These are phyloP conservation scores for Drosophila neotestacea DNA, from an alignment of 2,888 invertebrate species.

Conservation along the genomic window DNA sequence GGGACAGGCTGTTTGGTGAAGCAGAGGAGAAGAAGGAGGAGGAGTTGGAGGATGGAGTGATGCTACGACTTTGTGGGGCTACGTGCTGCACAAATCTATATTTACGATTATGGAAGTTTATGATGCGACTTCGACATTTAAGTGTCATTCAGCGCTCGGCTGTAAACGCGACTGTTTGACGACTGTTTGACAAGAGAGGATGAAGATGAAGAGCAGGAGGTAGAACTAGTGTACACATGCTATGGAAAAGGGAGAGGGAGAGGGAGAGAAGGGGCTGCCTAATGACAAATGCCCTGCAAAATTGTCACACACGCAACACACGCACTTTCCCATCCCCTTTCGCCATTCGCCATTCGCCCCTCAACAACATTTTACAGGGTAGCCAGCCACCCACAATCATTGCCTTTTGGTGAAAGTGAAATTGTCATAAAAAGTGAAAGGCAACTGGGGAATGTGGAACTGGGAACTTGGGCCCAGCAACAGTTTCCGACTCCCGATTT, in stretches of 20 bases:
- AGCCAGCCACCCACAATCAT: conserved; percentile 39
- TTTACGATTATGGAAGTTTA: conserved; percentile 78
- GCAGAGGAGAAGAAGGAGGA: not conserved
- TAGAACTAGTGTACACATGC: not conserved
- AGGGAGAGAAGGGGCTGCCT: conserved; percentile 10
- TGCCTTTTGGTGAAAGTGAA: conserved; percentile 69
- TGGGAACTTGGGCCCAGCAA: conserved; percentile 10
- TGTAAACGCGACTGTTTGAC: conserved; percentile 63
- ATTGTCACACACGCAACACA: conserved; percentile 72
- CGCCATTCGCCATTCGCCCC: not conserved
- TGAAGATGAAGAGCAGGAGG: not conserved
- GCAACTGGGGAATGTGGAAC: conserved; percentile 68
- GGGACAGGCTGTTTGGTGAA: not conserved
- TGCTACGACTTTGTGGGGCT: conserved; percentile 4
- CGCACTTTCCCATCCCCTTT: conserved; percentile 29
- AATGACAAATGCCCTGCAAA: conserved; percentile 75
- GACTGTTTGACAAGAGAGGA: conserved; percentile 22
- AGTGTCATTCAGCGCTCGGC: conserved; percentile 76
- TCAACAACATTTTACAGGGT: not conserved
- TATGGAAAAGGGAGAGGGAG: not conserved
- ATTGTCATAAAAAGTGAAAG: conserved; percentile 81
- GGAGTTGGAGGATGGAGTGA: not conserved
- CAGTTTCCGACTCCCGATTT: conserved; percentile 10
- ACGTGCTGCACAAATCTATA: conserved; percentile 74
- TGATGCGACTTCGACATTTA: conserved; percentile 70